phyloP scores from a whole-genome alignment of 1,140 invertebrate species.

The Zaprionus taronus region DNA sequence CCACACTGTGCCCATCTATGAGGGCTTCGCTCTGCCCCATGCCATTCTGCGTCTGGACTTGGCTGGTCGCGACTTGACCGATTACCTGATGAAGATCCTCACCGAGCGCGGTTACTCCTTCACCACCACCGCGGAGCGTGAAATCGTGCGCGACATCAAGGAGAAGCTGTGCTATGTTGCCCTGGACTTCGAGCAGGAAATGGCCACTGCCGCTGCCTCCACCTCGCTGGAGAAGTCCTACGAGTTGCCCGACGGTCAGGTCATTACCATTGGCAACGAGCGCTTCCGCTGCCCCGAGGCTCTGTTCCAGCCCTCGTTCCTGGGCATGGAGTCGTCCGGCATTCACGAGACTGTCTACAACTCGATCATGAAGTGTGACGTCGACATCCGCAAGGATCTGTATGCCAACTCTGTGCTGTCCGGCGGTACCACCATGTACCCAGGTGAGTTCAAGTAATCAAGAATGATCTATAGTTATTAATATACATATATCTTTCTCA shows the following conservation, averaged over 20 bases:
- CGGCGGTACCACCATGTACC: slow-evolving; percentile 94
- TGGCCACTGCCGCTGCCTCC: slow-evolving; percentile 92
- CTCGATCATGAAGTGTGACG: slow-evolving; percentile 95
- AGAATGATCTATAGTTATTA: slow-evolving; percentile 87
- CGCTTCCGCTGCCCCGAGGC: slow-evolving; percentile 95
- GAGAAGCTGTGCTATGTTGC: slow-evolving; percentile 96
- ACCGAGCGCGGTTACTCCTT: slow-evolving; percentile 98
- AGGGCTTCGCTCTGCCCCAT: slow-evolving; percentile 91
- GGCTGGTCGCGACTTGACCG: slow-evolving; percentile 96
- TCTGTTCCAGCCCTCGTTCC: slow-evolving; percentile 92
- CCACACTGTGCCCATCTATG: slow-evolving; percentile 97
- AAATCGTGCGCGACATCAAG: slow-evolving; percentile 98
- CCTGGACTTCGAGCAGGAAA: slow-evolving; percentile 95
- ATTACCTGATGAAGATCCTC: slow-evolving; percentile 98
- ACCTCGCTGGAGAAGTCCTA: slow-evolving; percentile 93
- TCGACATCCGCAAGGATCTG: slow-evolving; percentile 95
- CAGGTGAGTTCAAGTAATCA: slow-evolving; percentile 88
- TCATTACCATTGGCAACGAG: slow-evolving; percentile 95
- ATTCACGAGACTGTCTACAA: slow-evolving; percentile 95
- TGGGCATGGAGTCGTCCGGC: slow-evolving; percentile 93
- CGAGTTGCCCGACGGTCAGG: slow-evolving; percentile 90
- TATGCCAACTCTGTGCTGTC: slow-evolving; percentile 94
- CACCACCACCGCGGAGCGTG: slow-evolving; percentile 97
- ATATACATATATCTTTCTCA: background rate
- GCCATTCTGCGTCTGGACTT: slow-evolving; percentile 96